Base-by-base conservation (phyloP, 2,113 vertebrate genomes). In the Corythornis vintsioides region DNA sequence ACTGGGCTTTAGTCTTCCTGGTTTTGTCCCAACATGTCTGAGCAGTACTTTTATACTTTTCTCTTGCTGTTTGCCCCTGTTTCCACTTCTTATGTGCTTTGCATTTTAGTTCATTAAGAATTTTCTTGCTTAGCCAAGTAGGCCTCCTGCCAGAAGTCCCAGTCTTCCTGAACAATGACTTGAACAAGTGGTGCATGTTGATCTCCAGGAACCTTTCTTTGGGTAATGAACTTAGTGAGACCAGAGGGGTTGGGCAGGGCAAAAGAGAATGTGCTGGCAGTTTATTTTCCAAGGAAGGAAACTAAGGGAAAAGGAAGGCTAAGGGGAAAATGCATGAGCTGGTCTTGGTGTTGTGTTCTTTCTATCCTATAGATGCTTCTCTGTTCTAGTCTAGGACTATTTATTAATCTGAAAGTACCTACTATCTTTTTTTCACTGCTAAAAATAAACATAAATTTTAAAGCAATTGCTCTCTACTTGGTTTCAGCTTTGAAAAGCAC, bases 21-120 rank as follows among this genome's bases (percentile, higher is more conserved):
- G 19, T 93, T 94, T 94, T 92, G 45, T 87, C 71, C 40, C 55
- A 89, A 72, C 24, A 65, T 24, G 28, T 85, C 78, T 91, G 50
- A 92, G 55, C 63, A 82, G 35, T 82, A 91, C 55, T 87, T 93
- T 72, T 55, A 64, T 87, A 87, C 45, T 79, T 92, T 35, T 45
- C 29, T 59, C 82, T 92, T 94, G 57, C 90, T 85, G 53, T 57
- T 56, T 93, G 35, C 66, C 66, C 84, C 79, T 89, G 73, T 92
- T 96, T 94, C 60, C 66, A 85, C 26, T 79, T 84, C 40, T 78
- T 84, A 87, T 53, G 74, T 76, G 66, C 78, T 93, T 91, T 89
- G 91, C 87, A 94, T 92, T 93, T 91, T 45, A 75, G 77, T 79
- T 94, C 66, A 76, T 93, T 94, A 87, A 79, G 84, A 85, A 95